A percentile compares a stretch with the other conserved stretches of the same genome.
phyloP scores from a whole-genome alignment of 2,797 vertebrate species.

The Hypotaenidia philippensis region DNA sequence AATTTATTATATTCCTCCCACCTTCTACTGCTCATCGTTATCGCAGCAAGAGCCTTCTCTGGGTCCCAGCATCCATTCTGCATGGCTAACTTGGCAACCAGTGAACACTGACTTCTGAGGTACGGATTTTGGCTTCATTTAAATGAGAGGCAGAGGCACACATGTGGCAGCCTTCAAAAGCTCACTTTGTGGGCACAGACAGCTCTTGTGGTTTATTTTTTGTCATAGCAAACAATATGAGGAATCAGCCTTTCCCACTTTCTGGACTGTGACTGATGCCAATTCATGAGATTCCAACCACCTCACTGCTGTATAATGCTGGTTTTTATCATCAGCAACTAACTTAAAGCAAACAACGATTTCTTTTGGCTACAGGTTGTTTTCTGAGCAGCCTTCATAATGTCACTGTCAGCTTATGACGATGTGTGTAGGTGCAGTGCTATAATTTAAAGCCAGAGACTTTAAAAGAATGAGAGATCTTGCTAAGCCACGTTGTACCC shows the following conservation, averaged over 20 bases:
- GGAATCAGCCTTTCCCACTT: neutral
- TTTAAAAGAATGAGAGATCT: accelerated
- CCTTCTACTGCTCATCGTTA: neutral
- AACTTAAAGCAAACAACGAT: neutral
- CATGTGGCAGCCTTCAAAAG: neutral
- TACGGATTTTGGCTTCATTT: neutral
- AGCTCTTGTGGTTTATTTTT: neutral
- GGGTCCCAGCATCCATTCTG: neutral
- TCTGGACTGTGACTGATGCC: neutral
- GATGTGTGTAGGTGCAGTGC: neutral
- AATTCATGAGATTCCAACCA: neutral
- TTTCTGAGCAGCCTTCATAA: neutral
- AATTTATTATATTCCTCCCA: neutral
- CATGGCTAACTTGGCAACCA: neutral
- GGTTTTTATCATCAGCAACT: neutral
- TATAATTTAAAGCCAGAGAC: neutral
- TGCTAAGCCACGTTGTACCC: neutral
- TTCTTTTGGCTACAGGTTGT: neutral
- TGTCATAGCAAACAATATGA: neutral
- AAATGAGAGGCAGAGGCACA: neutral
- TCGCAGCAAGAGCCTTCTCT: neutral
- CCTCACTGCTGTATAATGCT: neutral
- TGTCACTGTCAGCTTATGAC: neutral
- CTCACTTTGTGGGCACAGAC: neutral
- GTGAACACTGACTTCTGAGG: neutral